Percentiles rank a stretch among this genome's conserved stretches.
phyloP scores from a whole-genome alignment of 2,113 vertebrate genomes.

The Lethenteron reissneri region DNA sequence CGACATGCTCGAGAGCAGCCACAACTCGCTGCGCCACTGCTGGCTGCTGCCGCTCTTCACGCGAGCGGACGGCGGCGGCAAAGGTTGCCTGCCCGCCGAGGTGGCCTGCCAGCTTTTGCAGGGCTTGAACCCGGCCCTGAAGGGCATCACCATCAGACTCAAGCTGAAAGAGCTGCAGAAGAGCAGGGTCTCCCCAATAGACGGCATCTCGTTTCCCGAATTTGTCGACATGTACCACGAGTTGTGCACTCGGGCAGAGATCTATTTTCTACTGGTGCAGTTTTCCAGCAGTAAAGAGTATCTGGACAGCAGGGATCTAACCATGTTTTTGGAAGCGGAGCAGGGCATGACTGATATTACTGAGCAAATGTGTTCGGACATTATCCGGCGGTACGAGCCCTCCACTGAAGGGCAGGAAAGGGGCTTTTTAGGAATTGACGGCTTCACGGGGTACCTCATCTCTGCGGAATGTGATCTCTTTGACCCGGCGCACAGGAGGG shows the following conservation, averaged over 20 bases:
- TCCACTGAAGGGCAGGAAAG: slow-evolving; percentile 52
- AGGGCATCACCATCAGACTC: slow-evolving; percentile 74
- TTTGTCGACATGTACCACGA: slow-evolving; percentile 59
- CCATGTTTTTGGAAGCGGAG: slow-evolving; percentile 78
- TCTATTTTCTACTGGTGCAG: slow-evolving; percentile 86
- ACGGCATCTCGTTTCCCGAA: slow-evolving; percentile 16
- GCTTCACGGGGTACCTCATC: slow-evolving; percentile 68
- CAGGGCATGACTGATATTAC: slow-evolving; percentile 64
- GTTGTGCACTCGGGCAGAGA: slow-evolving; percentile 77
- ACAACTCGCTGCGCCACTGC: slow-evolving; percentile 24
- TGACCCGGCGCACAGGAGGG: slow-evolving; percentile 61
- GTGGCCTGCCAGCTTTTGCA: slow-evolving; percentile 67
- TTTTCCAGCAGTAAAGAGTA: slow-evolving; percentile 92
- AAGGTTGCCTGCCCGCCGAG: background rate
- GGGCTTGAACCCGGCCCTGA: slow-evolving; percentile 65
- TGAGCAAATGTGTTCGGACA: slow-evolving; percentile 62
- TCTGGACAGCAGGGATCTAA: slow-evolving; percentile 70
- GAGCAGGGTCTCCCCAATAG: slow-evolving; percentile 22
- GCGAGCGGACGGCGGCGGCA: slow-evolving; percentile 17
- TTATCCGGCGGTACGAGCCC: slow-evolving; percentile 59
- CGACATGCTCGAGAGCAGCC: slow-evolving; percentile 38
- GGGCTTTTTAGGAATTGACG: slow-evolving; percentile 70
- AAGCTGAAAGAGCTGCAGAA: slow-evolving; percentile 95
- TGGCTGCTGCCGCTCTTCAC: slow-evolving; percentile 29
- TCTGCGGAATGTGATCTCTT: slow-evolving; percentile 82